Evolutionary conservation across 2,113 vertebrate species (phyloP).

Genomic region (Oreochromis aureus): DNA sequence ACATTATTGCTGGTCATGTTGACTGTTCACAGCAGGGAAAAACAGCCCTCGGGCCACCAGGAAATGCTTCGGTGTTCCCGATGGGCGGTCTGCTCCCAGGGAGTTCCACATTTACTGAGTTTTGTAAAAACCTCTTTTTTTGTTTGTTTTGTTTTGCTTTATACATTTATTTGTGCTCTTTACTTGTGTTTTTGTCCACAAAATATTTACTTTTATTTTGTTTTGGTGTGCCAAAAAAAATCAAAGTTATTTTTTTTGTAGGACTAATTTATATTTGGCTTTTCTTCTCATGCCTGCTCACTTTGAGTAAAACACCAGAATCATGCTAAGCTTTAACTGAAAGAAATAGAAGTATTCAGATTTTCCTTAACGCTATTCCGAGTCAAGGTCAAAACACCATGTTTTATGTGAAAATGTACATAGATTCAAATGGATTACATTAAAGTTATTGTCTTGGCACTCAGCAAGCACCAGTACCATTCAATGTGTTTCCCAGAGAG

Average conservation of each 20-base stretch:
- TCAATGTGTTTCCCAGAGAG: not conserved
- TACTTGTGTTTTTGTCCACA: not conserved
- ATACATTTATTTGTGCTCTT: not conserved
- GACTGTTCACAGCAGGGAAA: not conserved
- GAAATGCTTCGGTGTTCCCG: not conserved
- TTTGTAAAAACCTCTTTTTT: not conserved
- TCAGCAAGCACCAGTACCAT: not conserved
- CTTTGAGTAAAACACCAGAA: not conserved
- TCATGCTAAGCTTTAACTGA: not conserved
- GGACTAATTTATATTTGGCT: not conserved
- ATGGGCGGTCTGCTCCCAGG: accelerated
- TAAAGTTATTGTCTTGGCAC: not conserved
- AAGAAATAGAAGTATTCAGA: not conserved
- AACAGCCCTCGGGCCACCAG: not conserved
- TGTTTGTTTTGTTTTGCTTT: not conserved
- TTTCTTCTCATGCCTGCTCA: not conserved
- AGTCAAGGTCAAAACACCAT: not conserved
- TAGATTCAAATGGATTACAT: not conserved
- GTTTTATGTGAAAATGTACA: not conserved
- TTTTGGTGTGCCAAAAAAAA: not conserved
- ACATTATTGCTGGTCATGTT: not conserved
- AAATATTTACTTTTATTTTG: not conserved
- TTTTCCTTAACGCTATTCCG: not conserved
- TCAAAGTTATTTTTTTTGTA: not conserved
- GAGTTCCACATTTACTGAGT: not conserved